phyloP scores from a whole-genome alignment of 2,888 invertebrate genomes.

The Mycogona germanica region DNA sequence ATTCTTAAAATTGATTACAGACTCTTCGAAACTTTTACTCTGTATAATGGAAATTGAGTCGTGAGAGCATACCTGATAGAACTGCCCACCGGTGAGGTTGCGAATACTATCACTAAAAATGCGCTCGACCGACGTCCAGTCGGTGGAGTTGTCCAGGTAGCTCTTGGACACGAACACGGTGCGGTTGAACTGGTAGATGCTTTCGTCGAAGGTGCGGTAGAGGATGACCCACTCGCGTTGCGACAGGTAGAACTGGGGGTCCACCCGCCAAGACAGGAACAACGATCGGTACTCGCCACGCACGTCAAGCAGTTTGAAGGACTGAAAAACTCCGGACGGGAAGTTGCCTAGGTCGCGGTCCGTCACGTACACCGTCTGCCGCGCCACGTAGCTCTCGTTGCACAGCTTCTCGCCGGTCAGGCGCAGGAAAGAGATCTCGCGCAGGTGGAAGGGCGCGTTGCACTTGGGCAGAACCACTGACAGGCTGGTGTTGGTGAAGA shows the following conservation, averaged over 20 bases:
- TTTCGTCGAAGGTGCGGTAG: constrained; percentile 15
- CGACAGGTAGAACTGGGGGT: constrained; percentile 18
- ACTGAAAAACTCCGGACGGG: constrained; percentile 19
- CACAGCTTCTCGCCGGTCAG: constrained; percentile 17
- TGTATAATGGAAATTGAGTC: neutral
- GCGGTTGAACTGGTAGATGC: constrained; percentile 19
- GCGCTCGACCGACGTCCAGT: constrained; percentile 13
- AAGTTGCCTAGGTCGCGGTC: constrained; percentile 19
- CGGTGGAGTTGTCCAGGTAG: constrained; percentile 16
- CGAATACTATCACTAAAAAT: constrained; percentile 18
- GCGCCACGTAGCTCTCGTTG: constrained; percentile 27
- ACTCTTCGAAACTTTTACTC: neutral
- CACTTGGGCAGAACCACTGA: constrained; percentile 17
- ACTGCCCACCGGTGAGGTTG: constrained; percentile 16
- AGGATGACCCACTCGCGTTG: constrained; percentile 19
- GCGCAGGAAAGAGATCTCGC: constrained; percentile 52
- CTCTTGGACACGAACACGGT: constrained; percentile 15
- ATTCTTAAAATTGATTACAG: neutral
- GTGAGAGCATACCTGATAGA: constrained; percentile 16
- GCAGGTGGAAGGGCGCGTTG: constrained; percentile 53
- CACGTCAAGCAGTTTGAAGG: constrained; percentile 15
- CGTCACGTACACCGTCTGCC: constrained; percentile 20
- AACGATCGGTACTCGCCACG: constrained; percentile 16
- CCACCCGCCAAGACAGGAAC: constrained; percentile 20
- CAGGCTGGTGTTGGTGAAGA: constrained; percentile 16